These are phyloP conservation scores for Conops quadrifasciatus DNA, from an alignment of 2,888 invertebrate genomes.

Conservation along the genomic window DNA sequence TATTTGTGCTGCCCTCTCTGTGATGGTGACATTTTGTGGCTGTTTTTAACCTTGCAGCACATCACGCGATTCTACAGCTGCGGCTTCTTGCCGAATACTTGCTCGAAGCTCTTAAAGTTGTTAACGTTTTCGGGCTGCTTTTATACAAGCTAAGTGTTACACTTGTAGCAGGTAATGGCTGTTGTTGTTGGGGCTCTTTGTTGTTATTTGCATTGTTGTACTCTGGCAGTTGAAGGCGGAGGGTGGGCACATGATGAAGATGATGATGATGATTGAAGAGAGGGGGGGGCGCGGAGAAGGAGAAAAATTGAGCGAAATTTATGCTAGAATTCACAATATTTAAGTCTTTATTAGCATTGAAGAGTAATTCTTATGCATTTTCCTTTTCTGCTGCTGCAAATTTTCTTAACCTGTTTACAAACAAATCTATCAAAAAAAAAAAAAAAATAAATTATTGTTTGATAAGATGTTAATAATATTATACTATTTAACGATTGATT, in stretches of 20 bases:
- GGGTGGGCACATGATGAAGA: no score
- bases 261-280: no score
- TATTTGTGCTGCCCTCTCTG: background rate
- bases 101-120: background rate
- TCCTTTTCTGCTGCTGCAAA: background rate
- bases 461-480: no score
- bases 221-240: background rate
- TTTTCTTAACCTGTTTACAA: background rate
- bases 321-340: no score
- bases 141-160: background rate
- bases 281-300: no score
- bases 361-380: no score
- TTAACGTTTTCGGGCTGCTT: background rate
- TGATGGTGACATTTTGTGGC: constrained; percentile 3
- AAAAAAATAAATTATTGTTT: no score
- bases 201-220: background rate
- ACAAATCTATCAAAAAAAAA: no score
- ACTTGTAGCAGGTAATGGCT: background rate
- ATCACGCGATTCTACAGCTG: background rate
- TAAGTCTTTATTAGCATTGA: no score
- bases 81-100: background rate
- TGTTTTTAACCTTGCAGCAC: constrained; percentile 2
- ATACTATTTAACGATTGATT: no score
- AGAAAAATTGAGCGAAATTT: no score
- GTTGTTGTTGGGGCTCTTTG: background rate